A percentile compares a stretch with the other conserved stretches of the same genome.
phyloP scores from a whole-genome alignment of 2,797 vertebrate species.

The Mormyrus proboscirostris region DNA sequence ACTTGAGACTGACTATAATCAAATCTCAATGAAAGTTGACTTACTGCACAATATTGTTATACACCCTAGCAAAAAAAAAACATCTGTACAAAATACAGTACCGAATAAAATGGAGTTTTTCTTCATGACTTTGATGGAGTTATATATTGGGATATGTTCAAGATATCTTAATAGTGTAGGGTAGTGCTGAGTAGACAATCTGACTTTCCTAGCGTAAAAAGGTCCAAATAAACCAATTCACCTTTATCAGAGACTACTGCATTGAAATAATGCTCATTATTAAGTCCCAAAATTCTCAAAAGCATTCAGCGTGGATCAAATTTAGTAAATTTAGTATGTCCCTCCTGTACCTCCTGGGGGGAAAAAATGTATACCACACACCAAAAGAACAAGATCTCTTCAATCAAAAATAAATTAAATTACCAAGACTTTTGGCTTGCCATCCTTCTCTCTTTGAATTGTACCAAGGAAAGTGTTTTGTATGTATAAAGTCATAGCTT shows the following conservation, averaged over 20 bases:
- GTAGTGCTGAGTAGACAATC: constrained; percentile 67
- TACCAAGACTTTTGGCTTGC: constrained; percentile 59
- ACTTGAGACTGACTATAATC: not conserved
- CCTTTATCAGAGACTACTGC: constrained; percentile 59
- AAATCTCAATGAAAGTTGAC: not conserved
- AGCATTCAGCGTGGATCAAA: constrained; percentile 39
- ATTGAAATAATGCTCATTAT: constrained; percentile 54
- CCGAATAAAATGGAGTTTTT: not conserved
- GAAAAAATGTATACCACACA: constrained; percentile 53
- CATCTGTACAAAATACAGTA: not conserved
- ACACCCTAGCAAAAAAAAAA: not conserved
- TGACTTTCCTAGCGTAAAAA: constrained; percentile 62
- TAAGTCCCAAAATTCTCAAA: constrained; percentile 46
- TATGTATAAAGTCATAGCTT: constrained; percentile 60
- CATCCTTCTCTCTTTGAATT: constrained; percentile 53
- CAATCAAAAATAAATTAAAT: constrained; percentile 74
- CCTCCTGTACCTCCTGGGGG: not conserved
- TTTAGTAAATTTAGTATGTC: not conserved
- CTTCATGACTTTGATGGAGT: constrained; percentile 68
- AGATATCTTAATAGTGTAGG: constrained; percentile 76
- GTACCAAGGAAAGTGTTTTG: constrained; percentile 57
- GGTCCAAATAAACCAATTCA: constrained; percentile 62
- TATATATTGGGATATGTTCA: constrained; percentile 62
- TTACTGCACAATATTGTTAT: not conserved
- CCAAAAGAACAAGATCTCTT: constrained; percentile 66